Percentiles rank a stretch among this genome's conserved stretches.
Evolutionary conservation across 2,888 invertebrate species (phyloP).

Genomic region (Lycophotia porphyrea): DNA sequence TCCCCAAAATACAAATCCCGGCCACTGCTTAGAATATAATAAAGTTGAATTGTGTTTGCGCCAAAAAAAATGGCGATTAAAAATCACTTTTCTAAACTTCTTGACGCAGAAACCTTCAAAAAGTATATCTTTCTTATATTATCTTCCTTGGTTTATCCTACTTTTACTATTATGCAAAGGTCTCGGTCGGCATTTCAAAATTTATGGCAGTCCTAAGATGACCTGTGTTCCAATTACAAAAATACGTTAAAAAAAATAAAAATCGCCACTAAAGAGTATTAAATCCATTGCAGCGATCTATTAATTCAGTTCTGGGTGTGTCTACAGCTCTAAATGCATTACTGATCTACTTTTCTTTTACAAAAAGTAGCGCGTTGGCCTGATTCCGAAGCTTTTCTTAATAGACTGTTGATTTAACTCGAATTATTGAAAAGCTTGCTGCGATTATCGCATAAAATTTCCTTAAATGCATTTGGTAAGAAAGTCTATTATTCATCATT

Average conservation of each 20-base stretch:
- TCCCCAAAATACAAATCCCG: too few relatives aligned
- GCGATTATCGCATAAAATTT: conserved; percentile 26
- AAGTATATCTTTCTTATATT: too few relatives aligned
- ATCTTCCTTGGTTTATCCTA: too few relatives aligned
- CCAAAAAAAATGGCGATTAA: too few relatives aligned
- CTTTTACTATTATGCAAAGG: too few relatives aligned
- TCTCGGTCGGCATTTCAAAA: too few relatives aligned
- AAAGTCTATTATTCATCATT: background rate
- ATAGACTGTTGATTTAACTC: conserved; percentile 22
- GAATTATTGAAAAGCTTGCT: conserved; percentile 15
- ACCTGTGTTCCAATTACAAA: background rate
- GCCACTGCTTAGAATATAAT: too few relatives aligned
- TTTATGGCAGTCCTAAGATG: too few relatives aligned
- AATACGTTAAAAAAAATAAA: background rate
- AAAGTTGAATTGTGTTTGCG: too few relatives aligned
- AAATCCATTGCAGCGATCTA: background rate
- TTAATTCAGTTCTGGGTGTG: conserved; percentile 1
- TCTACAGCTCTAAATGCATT: conserved; percentile 22
- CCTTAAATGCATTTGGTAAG: background rate
- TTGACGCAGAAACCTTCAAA: too few relatives aligned
- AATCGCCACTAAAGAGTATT: background rate
- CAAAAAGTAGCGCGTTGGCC: background rate
- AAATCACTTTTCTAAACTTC: too few relatives aligned
- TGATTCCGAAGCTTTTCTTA: conserved; percentile 16
- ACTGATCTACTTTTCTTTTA: conserved; percentile 13